phyloP scores from a whole-genome alignment of 2,797 vertebrate genomes.

The Onychomys leucogaster region DNA sequence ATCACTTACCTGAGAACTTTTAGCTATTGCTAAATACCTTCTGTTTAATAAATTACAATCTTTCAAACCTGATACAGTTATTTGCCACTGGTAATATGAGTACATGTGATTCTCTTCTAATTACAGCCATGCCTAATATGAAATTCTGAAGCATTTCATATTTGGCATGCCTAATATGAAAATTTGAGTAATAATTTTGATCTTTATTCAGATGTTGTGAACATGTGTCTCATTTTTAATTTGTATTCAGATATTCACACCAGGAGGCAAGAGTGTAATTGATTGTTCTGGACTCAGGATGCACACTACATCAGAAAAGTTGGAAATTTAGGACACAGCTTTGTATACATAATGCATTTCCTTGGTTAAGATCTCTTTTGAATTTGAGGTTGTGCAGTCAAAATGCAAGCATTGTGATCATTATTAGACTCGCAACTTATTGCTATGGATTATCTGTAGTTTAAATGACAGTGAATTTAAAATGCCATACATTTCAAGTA shows the following conservation, averaged over 20 bases:
- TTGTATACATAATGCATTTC: slow-evolving; percentile 53
- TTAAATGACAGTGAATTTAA: neutral
- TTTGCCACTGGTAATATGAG: slow-evolving; percentile 25
- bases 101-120: slow-evolving; percentile 48
- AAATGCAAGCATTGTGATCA: slow-evolving; percentile 31
- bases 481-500: neutral
- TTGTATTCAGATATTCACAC: slow-evolving; percentile 73
- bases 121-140: slow-evolving; percentile 56
- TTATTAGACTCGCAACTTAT: slow-evolving; percentile 25
- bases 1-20: slow-evolving; percentile 27
- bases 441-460: neutral
- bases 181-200: slow-evolving; percentile 67
- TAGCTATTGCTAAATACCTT: slow-evolving; percentile 13
- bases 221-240: slow-evolving; percentile 64
- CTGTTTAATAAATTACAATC: slow-evolving; percentile 12
- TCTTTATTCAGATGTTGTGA: slow-evolving; percentile 76
- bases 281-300: slow-evolving; percentile 75
- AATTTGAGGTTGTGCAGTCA: neutral
- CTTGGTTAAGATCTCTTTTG: slow-evolving; percentile 64
- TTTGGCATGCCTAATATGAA: slow-evolving; percentile 41
- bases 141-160: neutral
- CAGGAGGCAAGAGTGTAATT: slow-evolving; percentile 74
- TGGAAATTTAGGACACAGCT: slow-evolving; percentile 64
- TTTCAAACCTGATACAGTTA: slow-evolving; percentile 29
- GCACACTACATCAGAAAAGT: slow-evolving; percentile 64